phyloP scores from a whole-genome alignment of 2,113 vertebrate species.

The Loxodonta africana region DNA sequence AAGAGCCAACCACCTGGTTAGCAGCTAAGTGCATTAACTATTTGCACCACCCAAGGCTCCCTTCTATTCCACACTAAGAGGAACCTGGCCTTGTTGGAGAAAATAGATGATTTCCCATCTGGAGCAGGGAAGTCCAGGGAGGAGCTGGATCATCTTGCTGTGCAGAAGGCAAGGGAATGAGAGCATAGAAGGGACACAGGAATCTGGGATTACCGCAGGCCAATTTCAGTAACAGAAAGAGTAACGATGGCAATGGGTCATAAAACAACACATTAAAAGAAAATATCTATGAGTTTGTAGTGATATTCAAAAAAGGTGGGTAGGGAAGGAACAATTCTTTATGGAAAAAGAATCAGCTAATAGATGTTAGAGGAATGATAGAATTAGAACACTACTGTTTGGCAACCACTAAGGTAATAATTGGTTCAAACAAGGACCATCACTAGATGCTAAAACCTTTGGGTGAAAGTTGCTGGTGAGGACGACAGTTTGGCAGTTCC shows the following conservation, averaged over 20 bases:
- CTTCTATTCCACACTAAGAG: neutral
- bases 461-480: neutral
- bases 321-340: neutral
- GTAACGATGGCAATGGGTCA: rapidly evolving
- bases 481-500: neutral
- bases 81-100: neutral
- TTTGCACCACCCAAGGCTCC: neutral
- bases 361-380: rapidly evolving
- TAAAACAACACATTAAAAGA: rapidly evolving
- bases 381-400: too few species aligned
- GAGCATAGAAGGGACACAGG: rapidly evolving
- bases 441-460: rapidly evolving
- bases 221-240: neutral
- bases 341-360: neutral
- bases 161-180: rapidly evolving
- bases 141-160: neutral
- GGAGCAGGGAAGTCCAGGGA: neutral
- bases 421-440: rapidly evolving
- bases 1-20: neutral
- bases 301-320: neutral
- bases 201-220: neutral
- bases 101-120: rapidly evolving
- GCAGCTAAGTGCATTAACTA: neutral
- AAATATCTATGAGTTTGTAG: rapidly evolving
- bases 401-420: rapidly evolving